Base-by-base conservation (phyloP, 2,113 vertebrate species). In the Syngnathus floridae region DNA sequence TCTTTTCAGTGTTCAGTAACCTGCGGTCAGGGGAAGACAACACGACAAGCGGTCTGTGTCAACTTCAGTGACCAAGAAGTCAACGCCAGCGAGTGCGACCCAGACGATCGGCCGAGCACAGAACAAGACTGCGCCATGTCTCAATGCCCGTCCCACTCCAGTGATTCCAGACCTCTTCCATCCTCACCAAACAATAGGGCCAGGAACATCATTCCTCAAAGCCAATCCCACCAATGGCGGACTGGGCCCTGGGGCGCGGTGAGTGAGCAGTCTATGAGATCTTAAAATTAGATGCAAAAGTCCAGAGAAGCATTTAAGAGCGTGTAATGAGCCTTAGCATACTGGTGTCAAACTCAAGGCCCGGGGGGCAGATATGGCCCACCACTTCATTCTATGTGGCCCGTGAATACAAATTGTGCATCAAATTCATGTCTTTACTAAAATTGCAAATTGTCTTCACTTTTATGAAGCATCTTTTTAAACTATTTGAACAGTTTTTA, bases 221-320 rank as follows among this genome's bases (percentile, higher is more conserved):
- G 83, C 0, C 92, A 92, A 0, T 92, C 93, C 70, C 95, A 93
- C 78, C 95, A 96, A 75, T 99, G 97, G 97, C 90, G 97, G 73
- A 95, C 93, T 1, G 97, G 97, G 22, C 96, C 95, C 31, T 99
- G 97, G 97, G 97, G 97, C 82, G 95, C 95, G 74, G 97, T 99
- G 86, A 96, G 96, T 43, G 9, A 41, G 7, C 9, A 4, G 9
- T 38, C 4, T 5, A 12, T 11, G 21, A 21, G 37, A 1, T 36
- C 31, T 36, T 14, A 17, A 57, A 57, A 57, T 36, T 5, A 3
- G 8, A 16, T 31, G 16, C 13, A 9, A 8, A 35, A 7, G 26
- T 35, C 21, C 21, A 9, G 12, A 40, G 16, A 38, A 46, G 13
- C 31, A 4, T 61, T 43, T 3, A 9, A n/a, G 19, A 51, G 48